Evolutionary conservation across 2,797 vertebrate species (phyloP).

Genomic region (Molossus molossus): DNA sequence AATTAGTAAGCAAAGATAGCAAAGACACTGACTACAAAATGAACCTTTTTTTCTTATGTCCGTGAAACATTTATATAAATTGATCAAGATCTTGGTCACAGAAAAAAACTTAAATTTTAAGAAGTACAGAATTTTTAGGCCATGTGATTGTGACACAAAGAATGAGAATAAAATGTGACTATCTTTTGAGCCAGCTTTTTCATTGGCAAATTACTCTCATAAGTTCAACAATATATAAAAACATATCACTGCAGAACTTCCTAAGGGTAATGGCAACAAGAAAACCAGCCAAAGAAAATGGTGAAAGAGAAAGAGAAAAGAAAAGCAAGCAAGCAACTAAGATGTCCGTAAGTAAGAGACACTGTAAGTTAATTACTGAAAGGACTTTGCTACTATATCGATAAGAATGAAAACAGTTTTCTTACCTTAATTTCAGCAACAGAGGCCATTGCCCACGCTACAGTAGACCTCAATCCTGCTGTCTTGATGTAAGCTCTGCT

Average conservation of each 20-base stretch:
- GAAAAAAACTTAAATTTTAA: conserved; percentile 44
- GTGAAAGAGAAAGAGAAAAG: neutral
- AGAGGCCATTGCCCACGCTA: conserved; percentile 96
- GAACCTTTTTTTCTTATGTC: conserved; percentile 26
- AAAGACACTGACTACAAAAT: conserved; percentile 30
- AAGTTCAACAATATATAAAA: conserved; percentile 30
- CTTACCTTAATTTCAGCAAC: conserved; percentile 94
- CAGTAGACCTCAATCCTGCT: conserved; percentile 94
- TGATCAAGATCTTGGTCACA: conserved; percentile 27
- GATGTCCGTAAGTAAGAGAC: neutral
- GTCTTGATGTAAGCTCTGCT: conserved; percentile 93
- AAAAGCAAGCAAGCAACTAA: neutral
- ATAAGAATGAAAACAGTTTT: neutral
- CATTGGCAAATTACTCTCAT: neutral
- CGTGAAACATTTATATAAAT: conserved; percentile 25
- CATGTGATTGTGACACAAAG: neutral
- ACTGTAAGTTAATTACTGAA: neutral
- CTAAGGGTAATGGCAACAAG: neutral
- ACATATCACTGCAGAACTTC: neutral
- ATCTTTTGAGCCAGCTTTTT: conserved; percentile 51
- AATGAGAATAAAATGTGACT: conserved; percentile 53
- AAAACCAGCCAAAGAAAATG: neutral
- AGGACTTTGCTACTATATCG: neutral
- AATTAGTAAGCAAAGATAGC: neutral
- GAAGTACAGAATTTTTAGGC: neutral